Base-by-base conservation (phyloP, 92 coral and sea anemone genomes). In the Micromussa lordhowensis region DNA sequence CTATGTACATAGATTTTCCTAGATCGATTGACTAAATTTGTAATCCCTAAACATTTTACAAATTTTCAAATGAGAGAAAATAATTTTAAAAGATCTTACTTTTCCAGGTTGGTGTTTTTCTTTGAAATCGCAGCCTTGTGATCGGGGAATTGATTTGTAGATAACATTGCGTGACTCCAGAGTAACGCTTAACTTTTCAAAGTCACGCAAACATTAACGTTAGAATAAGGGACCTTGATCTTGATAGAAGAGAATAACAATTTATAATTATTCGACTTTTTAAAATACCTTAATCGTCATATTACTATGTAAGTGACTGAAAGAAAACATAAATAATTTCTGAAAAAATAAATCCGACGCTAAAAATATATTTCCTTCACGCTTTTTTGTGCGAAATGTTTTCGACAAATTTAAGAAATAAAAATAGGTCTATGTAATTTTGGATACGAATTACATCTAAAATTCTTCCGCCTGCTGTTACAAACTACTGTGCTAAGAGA, bases 241-340 rank as follows among this genome's bases (percentile, higher is more conserved):
- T 55, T 55, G 61, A 59, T 0, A 59, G 24, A 59, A 3, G n/a
- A 21, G 66, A 61, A 61, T 61, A 61, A 61, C 71, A 66, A 26
- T 26, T 66, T 26, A 28, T 66, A 66, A 28, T 26, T 66, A 66
- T 66, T 66, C 10, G 0, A 24, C 34, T 11, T 66, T 66, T 44
- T 44, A 0, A 44, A 44, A 44, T 44, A 44, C 11, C 31, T 26
- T 66, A 1, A 66, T 44, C 11, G 18, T n/a, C 26, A 10, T 64
- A 24, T 66, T 66, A 66, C 71, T 26, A 26, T 9, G 34, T 31
- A 75, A 22, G 31, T 24, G 35, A 16, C 80, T 22, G 10, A 40
- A 75, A 48, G 80, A 75, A 75, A n/a, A 40, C 58, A 44, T 38
- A 30, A 76, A 76, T 76, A 76, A 76, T 28, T 76, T 36, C 30